Evolutionary conservation across 2,888 invertebrate genomes (phyloP).

Genomic region (Gandaritis pyraliata): DNA sequence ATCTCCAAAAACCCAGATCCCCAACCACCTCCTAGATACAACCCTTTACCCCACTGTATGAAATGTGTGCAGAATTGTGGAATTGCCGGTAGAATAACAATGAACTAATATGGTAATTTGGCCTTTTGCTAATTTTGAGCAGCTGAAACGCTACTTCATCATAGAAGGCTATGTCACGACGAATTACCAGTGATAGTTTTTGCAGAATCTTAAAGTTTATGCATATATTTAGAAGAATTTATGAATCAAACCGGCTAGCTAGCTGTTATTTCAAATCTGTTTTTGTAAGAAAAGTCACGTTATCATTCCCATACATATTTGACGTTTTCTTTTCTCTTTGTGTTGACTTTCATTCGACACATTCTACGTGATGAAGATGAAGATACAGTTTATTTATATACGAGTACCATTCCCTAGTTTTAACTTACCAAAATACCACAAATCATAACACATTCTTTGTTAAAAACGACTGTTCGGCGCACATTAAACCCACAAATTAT

Average conservation of each 20-base stretch:
- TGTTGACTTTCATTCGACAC: no score
- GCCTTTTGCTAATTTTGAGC: slow-evolving; percentile 19
- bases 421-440: neutral
- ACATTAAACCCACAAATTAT: slow-evolving; percentile 29
- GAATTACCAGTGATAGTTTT: neutral
- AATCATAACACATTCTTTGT: slow-evolving; percentile 17
- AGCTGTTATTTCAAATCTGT: no score
- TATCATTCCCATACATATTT: no score
- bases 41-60: slow-evolving; percentile 14
- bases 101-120: slow-evolving; percentile 25
- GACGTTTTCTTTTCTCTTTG: no score
- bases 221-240: no score
- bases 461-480: slow-evolving; percentile 20
- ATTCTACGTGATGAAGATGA: no score
- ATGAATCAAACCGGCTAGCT: no score
- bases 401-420: no score
- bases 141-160: neutral
- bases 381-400: no score
- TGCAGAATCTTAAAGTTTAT: no score
- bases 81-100: slow-evolving; percentile 24
- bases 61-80: slow-evolving; percentile 28
- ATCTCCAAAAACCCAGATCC: neutral
- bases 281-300: no score
- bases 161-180: neutral
- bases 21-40: slow-evolving; percentile 6